These are phyloP conservation scores for Mesitornis unicolor DNA, from an alignment of 2,113 vertebrate genomes.

Conservation along the genomic window DNA sequence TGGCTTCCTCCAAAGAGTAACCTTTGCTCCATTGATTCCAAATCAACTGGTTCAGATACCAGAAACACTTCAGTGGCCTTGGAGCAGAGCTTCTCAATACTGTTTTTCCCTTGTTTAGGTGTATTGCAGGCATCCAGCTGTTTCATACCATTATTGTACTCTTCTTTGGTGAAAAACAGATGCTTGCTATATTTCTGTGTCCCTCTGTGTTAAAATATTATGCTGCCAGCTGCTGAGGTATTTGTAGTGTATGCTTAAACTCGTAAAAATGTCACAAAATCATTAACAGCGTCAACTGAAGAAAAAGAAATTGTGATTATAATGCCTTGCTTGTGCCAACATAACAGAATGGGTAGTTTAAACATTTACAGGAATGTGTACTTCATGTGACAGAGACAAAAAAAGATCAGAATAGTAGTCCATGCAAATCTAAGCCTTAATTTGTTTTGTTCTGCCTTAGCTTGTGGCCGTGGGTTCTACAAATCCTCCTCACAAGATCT, in stretches of 20 bases:
- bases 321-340: not conserved
- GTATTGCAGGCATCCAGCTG: not conserved
- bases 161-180: not conserved
- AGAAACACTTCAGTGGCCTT: not conserved
- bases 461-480: slow-evolving; percentile 95
- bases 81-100: not conserved
- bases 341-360: not conserved
- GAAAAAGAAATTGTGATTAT: not conserved
- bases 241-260: not conserved
- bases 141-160: not conserved
- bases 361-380: not conserved
- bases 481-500: slow-evolving; percentile 99
- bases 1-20: not conserved
- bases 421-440: not conserved
- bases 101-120: not conserved
- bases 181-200: not conserved
- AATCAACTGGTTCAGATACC: not conserved
- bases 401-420: not conserved
- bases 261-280: not conserved
- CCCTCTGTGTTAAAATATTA: not conserved
- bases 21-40: not conserved
- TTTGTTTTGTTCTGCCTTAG: slow-evolving; percentile 70
- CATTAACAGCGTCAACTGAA: not conserved
- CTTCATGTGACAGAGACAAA: not conserved
- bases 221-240: not conserved